phyloP scores from a whole-genome alignment of 1,140 invertebrate species.

The Neoseiulus cucumeris region DNA sequence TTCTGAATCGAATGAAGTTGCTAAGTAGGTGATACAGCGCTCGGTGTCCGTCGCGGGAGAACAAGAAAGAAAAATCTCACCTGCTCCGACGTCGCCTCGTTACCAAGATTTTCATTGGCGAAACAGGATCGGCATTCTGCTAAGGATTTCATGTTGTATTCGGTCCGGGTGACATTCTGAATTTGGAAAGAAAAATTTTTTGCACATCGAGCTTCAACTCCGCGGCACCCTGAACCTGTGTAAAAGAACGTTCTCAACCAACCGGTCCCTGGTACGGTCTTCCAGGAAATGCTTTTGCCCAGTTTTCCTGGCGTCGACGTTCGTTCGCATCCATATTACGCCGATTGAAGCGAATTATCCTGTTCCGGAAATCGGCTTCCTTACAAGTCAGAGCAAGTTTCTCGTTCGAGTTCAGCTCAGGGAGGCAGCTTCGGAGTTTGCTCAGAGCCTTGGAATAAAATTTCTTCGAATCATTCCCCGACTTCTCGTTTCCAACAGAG shows the following conservation, averaged over 20 bases:
- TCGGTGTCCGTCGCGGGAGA: too few species aligned
- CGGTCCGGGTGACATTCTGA: neutral
- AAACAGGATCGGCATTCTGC: neutral
- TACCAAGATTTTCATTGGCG: neutral
- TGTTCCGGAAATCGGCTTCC: neutral
- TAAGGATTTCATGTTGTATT: neutral
- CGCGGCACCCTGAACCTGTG: neutral
- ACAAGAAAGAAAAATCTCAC: neutral
- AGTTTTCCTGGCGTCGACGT: neutral
- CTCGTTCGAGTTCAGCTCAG: neutral
- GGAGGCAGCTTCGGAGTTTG: neutral
- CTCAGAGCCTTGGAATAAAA: neutral
- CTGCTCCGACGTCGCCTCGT: neutral
- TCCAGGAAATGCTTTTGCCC: neutral
- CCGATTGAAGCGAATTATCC: neutral
- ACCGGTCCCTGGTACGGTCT: neutral
- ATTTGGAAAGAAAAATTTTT: neutral
- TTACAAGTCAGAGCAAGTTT: neutral
- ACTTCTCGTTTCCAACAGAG: too few species aligned
- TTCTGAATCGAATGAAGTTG: neutral
- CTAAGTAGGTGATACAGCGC: too few species aligned
- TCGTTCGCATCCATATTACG: neutral
- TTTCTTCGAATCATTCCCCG: too few species aligned
- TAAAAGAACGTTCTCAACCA: neutral
- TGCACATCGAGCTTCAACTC: neutral